Evolutionary conservation across 2,888 invertebrate species (phyloP).

Genomic region (Eupithecia abbreviata): DNA sequence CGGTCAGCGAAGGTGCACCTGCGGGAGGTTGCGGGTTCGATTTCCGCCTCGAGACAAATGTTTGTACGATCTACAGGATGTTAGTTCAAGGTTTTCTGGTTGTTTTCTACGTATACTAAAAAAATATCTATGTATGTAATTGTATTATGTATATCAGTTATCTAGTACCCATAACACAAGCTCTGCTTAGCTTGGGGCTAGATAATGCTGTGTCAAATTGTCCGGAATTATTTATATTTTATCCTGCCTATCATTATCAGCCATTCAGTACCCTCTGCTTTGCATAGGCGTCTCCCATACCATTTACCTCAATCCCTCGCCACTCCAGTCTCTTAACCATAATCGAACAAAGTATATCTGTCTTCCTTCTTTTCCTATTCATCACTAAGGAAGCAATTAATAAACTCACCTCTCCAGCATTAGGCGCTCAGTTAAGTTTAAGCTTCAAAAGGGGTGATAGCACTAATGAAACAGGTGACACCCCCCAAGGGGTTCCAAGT

Average conservation of each 20-base stretch:
- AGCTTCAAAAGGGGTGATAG: conserved; percentile 37
- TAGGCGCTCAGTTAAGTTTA: conserved; percentile 30
- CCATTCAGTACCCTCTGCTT: neutral
- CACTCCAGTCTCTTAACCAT: neutral
- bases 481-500: conserved; percentile 14
- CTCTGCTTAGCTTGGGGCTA: no score
- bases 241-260: neutral
- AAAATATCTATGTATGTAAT: no score
- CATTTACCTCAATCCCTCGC: neutral
- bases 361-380: neutral
- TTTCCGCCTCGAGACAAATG: no score
- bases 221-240: no score
- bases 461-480: conserved; percentile 44
- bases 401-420: conserved; percentile 9
- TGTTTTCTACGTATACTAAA: no score
- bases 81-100: no score
- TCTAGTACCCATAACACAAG: no score
- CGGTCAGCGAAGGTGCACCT: no score
- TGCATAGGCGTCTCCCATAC: neutral
- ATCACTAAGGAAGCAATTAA: neutral
- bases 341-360: neutral
- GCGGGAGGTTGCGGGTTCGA: no score
- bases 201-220: no score
- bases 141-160: no score
- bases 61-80: no score